These are phyloP conservation scores for Pachyuromys duprasi DNA, from an alignment of 2,797 vertebrate species.

Conservation along the genomic window DNA sequence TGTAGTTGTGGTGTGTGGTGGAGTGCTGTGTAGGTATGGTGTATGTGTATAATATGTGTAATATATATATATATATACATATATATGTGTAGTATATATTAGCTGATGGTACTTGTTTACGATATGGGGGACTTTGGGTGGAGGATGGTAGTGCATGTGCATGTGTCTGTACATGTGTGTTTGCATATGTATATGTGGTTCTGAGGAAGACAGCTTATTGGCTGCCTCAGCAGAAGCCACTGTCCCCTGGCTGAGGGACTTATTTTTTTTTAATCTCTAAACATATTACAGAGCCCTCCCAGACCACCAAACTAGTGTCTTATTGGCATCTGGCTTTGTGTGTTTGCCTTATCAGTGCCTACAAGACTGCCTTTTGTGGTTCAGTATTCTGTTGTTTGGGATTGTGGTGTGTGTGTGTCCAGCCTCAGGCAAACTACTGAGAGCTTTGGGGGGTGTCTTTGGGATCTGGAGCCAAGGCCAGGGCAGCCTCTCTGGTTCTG, in stretches of 20 bases:
- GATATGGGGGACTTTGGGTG: neutral
- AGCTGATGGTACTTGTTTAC: neutral
- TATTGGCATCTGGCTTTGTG: neutral
- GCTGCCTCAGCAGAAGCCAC: neutral
- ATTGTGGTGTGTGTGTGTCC: neutral
- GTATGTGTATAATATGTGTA: neutral
- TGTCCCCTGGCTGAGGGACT: neutral
- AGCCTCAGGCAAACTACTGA: neutral
- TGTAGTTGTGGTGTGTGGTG: neutral
- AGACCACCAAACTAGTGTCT: neutral
- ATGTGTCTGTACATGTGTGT: neutral
- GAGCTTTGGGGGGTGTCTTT: neutral
- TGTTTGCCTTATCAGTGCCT: neutral
- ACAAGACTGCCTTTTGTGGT: neutral
- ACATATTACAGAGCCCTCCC: neutral
- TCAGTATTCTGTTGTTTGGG: neutral
- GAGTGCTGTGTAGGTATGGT: neutral
- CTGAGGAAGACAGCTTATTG: neutral
- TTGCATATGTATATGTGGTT: neutral
- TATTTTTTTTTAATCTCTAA: neutral
- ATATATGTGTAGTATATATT: neutral
- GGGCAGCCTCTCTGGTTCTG: neutral
- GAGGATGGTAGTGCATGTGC: neutral
- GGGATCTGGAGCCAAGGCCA: neutral
- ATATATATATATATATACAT: neutral